Conservation (phyloP, 2,888 invertebrate genomes). For the Ceratothoa steindachneri region DNA sequence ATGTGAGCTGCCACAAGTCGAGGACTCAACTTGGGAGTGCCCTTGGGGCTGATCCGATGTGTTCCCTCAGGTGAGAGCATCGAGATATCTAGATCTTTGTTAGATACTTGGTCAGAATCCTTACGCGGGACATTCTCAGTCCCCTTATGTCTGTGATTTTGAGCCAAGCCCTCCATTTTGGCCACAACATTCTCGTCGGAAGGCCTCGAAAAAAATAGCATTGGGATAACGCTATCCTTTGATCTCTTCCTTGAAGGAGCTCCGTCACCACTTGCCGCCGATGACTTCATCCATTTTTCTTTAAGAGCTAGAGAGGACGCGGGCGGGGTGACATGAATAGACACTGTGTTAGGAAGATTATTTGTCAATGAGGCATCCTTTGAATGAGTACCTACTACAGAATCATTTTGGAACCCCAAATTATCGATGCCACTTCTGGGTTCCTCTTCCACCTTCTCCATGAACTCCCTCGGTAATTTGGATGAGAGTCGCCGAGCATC, state of each 20-base stretch:
- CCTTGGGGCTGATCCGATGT: constrained; percentile 4
- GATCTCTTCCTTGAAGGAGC: neutral
- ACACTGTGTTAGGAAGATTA: neutral
- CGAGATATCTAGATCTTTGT: neutral
- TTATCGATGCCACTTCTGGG: neutral
- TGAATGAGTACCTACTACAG: neutral
- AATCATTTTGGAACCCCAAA: neutral
- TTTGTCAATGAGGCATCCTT: neutral
- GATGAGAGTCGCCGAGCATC: neutral
- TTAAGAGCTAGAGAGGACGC: neutral
- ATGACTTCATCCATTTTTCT: neutral
- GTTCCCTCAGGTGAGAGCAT: neutral
- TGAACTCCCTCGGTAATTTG: neutral
- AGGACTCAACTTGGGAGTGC: constrained; percentile 24
- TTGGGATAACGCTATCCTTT: neutral
- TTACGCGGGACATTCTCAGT: neutral
- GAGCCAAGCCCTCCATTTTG: neutral
- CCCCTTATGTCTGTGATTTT: neutral
- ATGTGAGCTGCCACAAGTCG: constrained; percentile 29
- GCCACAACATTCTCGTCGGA: neutral
- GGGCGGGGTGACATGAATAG: neutral
- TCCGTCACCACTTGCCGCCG: neutral
- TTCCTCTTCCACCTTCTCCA: neutral
- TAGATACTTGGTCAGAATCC: neutral
- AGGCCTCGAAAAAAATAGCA: neutral